Percentiles rank a stretch among this genome's conserved stretches.
Conservation (phyloP, 2,888 invertebrate genomes). For the Xestoiulus laeticollis region DNA sequence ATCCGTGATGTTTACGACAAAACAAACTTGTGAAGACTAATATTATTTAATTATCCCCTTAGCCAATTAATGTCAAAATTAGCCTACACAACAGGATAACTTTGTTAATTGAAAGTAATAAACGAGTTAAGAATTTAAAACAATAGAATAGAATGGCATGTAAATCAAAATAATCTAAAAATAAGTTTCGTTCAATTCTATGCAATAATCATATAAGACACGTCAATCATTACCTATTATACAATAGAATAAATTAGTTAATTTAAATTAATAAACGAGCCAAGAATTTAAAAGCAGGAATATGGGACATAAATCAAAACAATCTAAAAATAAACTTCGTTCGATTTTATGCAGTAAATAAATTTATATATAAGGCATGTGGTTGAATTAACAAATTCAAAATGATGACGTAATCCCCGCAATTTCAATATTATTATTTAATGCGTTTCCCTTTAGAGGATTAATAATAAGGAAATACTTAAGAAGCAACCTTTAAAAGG, state of each 20-base stretch:
- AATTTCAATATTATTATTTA: not conserved
- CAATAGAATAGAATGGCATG: not conserved
- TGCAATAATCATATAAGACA: no score
- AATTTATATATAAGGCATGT: no score
- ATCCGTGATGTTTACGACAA: not conserved
- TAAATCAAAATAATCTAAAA: not conserved
- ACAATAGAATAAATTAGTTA: not conserved
- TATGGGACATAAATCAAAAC: not conserved
- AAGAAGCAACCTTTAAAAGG: constrained; percentile 29
- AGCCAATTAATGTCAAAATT: no score
- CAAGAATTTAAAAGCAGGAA: not conserved
- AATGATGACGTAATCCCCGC: not conserved
- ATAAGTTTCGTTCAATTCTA: not conserved
- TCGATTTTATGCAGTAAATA: not conserved
- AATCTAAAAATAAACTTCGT: not conserved
- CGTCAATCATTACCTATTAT: not conserved
- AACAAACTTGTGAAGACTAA: not conserved
- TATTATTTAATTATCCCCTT: not conserved
- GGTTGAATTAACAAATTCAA: no score
- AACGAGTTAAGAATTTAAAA: not conserved
- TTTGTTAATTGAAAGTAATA: not conserved
- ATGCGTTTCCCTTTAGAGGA: not conserved
- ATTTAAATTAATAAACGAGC: not conserved
- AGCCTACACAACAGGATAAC: not conserved
- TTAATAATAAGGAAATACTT: not conserved